phyloP scores from a whole-genome alignment of 1,140 invertebrate genomes.

The Drosophila repleta region DNA sequence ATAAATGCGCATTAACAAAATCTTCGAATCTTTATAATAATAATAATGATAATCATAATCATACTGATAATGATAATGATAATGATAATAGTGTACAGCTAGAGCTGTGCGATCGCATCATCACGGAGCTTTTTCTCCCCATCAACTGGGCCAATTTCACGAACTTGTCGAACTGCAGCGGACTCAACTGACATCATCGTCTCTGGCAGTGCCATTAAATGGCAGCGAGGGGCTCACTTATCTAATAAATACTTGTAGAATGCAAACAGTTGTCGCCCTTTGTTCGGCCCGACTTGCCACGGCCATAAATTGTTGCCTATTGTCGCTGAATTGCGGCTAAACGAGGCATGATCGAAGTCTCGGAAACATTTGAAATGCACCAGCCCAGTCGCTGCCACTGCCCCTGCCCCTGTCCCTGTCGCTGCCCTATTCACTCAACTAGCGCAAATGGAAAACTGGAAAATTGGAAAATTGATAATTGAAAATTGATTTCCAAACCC shows the following conservation, averaged over 20 bases:
- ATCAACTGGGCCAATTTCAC: conserved; percentile 30
- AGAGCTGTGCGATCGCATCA: conserved; percentile 9
- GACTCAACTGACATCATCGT: conserved; percentile 33
- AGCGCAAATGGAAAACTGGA: not conserved
- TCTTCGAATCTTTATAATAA: no score
- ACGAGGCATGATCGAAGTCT: conserved; percentile 41
- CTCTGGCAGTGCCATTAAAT: conserved; percentile 27
- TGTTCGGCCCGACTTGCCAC: conserved; percentile 16
- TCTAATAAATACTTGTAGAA: conserved; percentile 36
- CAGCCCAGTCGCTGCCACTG: no score
- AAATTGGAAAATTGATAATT: conserved; percentile 16
- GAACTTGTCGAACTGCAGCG: conserved; percentile 9
- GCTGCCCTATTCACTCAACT: no score
- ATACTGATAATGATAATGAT: conserved; percentile 17
- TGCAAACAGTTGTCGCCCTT: conserved; percentile 22
- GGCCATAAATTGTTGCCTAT: conserved; percentile 27
- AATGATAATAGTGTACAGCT: conserved; percentile 8
- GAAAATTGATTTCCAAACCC: conserved; percentile 63
- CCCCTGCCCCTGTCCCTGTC: not conserved
- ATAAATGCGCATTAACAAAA: conserved; percentile 26
- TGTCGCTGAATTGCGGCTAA: conserved; percentile 27
- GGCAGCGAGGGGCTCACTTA: conserved; percentile 15
- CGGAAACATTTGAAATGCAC: conserved; percentile 1
- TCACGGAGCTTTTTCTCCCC: not conserved
- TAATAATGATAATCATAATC: conserved; percentile 6